Evolutionary conservation across 1,140 invertebrate genomes (phyloP).

Genomic region (Drosophila orosa): DNA sequence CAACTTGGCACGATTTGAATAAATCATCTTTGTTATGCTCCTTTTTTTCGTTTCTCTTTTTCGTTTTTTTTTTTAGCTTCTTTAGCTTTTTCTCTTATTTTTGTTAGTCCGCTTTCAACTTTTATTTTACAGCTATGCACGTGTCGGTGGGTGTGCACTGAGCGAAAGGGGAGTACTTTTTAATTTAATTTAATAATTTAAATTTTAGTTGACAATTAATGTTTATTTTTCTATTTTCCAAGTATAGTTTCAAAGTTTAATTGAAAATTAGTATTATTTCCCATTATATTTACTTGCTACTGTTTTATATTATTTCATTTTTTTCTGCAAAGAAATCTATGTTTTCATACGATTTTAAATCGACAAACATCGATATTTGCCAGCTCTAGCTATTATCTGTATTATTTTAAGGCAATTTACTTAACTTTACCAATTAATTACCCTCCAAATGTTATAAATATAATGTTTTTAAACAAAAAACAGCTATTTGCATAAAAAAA

Average conservation of each 20-base stretch:
- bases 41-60: constrained; percentile 7
- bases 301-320: neutral
- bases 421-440: neutral
- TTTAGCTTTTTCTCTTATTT: constrained; percentile 8
- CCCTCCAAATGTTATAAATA: neutral
- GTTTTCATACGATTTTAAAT: neutral
- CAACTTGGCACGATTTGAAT: constrained; percentile 53
- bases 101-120: constrained; percentile 35
- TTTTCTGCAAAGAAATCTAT: too few species aligned
- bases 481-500: neutral
- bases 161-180: constrained; percentile 2
- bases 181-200: too few species aligned
- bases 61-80: neutral
- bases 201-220: neutral
- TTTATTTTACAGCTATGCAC: constrained; percentile 37
- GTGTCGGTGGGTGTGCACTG: constrained; percentile 28
- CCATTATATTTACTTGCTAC: neutral
- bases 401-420: neutral
- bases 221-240: too few species aligned
- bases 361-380: neutral
- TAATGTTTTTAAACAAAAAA: neutral
- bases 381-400: neutral
- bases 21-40: constrained; percentile 49
- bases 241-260: too few species aligned
- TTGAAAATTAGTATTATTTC: neutral